These are phyloP conservation scores for Pycnonotus jocosus DNA, from an alignment of 2,113 vertebrate genomes.

Conservation along the genomic window DNA sequence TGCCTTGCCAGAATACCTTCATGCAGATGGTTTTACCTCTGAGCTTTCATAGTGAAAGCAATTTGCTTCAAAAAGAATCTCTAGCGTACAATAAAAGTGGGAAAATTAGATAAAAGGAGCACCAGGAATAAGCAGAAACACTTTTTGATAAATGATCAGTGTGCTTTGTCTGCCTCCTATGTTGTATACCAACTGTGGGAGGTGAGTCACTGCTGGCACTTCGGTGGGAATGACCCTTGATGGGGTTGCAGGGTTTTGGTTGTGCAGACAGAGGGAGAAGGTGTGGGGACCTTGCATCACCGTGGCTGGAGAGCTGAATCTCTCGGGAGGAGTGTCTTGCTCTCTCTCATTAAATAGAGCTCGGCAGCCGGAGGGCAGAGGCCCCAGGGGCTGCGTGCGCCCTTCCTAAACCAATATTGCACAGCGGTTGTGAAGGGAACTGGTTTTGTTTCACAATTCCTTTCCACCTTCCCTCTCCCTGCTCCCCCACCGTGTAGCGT, in stretches of 20 bases:
- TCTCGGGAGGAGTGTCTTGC: not conserved
- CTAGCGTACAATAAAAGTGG: not conserved
- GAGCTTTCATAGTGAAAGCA: not conserved
- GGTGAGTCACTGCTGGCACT: not conserved
- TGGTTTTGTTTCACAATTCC: constrained; percentile 56
- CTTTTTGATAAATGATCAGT: not conserved
- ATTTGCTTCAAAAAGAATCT: not conserved
- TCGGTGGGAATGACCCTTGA: not conserved
- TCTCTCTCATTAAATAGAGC: not conserved
- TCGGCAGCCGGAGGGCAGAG: not conserved
- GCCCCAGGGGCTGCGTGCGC: not conserved
- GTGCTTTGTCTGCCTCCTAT: not conserved
- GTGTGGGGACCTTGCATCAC: not conserved
- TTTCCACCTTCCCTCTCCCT: constrained; percentile 20
- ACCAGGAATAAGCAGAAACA: not conserved
- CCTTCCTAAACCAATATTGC: constrained; percentile 53
- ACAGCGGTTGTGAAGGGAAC: constrained; percentile 25
- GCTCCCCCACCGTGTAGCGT: not conserved
- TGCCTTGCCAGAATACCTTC: not conserved
- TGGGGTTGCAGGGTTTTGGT: not conserved
- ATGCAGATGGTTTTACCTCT: not conserved
- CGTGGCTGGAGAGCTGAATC: not conserved
- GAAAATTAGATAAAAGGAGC: not conserved
- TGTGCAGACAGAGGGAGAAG: not conserved
- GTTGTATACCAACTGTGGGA: accelerated